Base-by-base conservation (phyloP, 2,888 invertebrate genomes). In the Volucella inanis region DNA sequence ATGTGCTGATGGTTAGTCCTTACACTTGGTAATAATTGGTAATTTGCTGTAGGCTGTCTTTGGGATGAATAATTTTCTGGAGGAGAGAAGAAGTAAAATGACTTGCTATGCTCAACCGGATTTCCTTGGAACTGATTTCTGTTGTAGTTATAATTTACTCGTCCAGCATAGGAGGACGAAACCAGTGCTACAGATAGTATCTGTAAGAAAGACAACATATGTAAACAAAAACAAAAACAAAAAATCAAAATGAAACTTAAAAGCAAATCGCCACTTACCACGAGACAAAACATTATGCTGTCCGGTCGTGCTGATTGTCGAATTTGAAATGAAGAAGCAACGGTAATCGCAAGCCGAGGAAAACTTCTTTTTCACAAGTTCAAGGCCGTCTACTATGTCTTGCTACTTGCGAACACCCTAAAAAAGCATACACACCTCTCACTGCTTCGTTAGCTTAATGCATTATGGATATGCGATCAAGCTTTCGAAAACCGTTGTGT, bases 1-100 rank as follows among this genome's bases (percentile, higher is more conserved):
- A 88, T 52, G 0, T 88, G 82, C 39, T 88, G 85, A 0, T 87
- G 78, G 9, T 85, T 76, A 4, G 77, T 76, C 52, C 87, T 87
- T 0, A 61, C 50, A 38, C 10, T 45, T 59, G 70, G 18, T 11
- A 52, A 41, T 9, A 38, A 10, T 0, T 18, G 57, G 31, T 31
- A 31, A 10, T 22, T 67, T 0, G 8, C 11, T 2, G 31, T 22
- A 22, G 18, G 10, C 3, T 14, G 39, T 18, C 45, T 18, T 45
- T 52, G 8, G 8, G 10, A 14, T 8, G 14, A 41, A 9, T 15
- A 12, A 4, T 74, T 64, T 0, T 80, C 75, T 2, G 84, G 70
- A 49, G 74, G 57, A 3, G 59, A 14, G 18, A 79, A 84, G 38
- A 75, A 47, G 15, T 75, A 79, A 0, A 84, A 64, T 0, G 84